These are phyloP conservation scores for Oedothorax gibbosus DNA, from an alignment of 1,140 invertebrate genomes.

Conservation along the genomic window DNA sequence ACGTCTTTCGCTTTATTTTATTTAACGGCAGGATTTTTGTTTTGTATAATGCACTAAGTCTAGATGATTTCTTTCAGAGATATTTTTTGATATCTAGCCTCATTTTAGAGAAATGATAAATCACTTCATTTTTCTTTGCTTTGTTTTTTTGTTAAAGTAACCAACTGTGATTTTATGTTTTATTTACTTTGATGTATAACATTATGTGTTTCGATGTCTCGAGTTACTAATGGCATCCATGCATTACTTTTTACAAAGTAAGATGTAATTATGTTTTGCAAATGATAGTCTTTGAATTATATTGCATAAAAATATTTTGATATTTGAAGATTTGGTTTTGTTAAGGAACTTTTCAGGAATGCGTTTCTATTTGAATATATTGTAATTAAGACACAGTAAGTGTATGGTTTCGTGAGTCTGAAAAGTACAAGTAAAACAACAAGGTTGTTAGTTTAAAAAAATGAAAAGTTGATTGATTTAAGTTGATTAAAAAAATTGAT, in stretches of 20 bases:
- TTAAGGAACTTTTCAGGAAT: too few species aligned
- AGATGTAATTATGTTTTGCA: neutral
- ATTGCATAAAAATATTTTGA: neutral
- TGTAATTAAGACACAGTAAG: too few species aligned
- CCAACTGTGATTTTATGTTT: too few species aligned
- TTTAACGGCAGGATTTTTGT: conserved; percentile 26
- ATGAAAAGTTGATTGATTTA: too few species aligned
- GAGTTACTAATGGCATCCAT: neutral
- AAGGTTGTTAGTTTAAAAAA: too few species aligned
- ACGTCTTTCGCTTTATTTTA: conserved; percentile 9
- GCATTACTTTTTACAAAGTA: neutral
- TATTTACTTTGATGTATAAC: conserved; percentile 1
- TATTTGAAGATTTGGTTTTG: too few species aligned
- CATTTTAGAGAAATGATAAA: conserved; percentile 52
- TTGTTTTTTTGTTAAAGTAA: neutral
- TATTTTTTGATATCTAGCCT: conserved; percentile 41
- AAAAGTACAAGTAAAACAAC: too few species aligned
- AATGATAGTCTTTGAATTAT: neutral
- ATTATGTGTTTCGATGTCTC: conserved; percentile 3
- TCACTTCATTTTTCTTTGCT: conserved; percentile 5
- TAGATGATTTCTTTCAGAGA: conserved; percentile 27
- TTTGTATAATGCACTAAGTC: conserved; percentile 14
- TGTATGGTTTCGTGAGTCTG: too few species aligned
- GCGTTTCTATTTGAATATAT: too few species aligned
- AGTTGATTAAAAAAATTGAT: too few species aligned